Base-by-base conservation (phyloP, 2,797 vertebrate species). In the Champsocephalus esox region DNA sequence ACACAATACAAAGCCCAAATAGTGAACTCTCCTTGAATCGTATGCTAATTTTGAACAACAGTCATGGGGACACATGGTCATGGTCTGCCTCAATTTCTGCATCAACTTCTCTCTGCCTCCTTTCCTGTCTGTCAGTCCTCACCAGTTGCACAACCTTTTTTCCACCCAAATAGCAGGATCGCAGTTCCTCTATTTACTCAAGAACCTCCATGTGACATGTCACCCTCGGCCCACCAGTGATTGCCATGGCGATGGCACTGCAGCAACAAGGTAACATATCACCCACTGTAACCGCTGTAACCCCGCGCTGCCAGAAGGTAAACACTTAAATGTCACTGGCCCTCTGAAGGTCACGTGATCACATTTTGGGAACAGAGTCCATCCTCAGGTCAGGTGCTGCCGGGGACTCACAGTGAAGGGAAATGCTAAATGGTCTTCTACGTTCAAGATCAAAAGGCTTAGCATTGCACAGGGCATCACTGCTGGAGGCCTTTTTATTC, bases 241-340 rank as follows among this genome's bases (percentile, higher is more conserved):
- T 88, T 80, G 34, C 73, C 76, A 71, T 65, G 73, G 80, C 17
- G n/a, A 87, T 17, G 28, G 57, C 59, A 60, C 66, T 2, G 58
- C 50, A 13, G 60, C 66, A 56, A 12, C 11, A 44, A 69, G 43
- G 41, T 83, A 54, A 80, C 82, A 79, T 51, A 75, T 79, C 75
- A 76, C 74, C 68, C 34, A 9, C 34, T 38, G 34, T 6, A 9
- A 45, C 84, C 60, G 49, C 75, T 56, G 48, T 56, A 72, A 86
- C 73, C 74, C 81, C 55, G 10, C 41, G 73, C 80, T 66, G 79
- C 67, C 70, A 46, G 52, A 78, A 54, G 49, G 81, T 76, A 81
- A 85, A 90, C 69, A 82, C 41, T 16, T 50, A 87, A 87, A 91
- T 86, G 82, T 82, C 86, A 84, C 3, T 51, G 61, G 21, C 63